phyloP scores from a whole-genome alignment of 2,113 vertebrate genomes.

The Nyctereutes procyonoides region DNA sequence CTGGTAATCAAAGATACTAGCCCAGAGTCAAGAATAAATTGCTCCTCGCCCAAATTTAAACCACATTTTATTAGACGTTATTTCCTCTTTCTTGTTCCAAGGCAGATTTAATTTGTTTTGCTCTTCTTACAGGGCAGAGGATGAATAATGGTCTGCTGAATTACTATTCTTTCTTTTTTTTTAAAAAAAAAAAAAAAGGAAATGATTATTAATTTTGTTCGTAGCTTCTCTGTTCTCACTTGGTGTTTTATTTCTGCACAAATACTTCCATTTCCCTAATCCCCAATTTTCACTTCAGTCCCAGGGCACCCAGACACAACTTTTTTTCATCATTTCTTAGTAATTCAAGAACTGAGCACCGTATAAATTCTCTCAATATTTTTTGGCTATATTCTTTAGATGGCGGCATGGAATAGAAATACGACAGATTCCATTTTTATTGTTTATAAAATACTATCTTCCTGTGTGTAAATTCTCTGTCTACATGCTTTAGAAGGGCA shows the following conservation, averaged over 20 bases:
- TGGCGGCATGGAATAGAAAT: not conserved
- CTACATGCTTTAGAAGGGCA: fast-evolving
- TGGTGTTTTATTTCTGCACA: not conserved
- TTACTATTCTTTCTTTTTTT: not conserved
- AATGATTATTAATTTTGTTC: not conserved
- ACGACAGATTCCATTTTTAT: not conserved
- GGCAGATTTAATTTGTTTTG: not conserved
- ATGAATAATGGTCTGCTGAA: not conserved
- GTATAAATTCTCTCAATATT: not conserved
- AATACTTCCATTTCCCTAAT: not conserved
- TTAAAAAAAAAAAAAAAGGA: too few relatives aligned
- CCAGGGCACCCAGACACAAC: not conserved
- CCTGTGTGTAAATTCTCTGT: fast-evolving
- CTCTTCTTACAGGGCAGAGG: fast-evolving
- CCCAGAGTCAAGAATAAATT: not conserved
- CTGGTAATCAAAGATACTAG: not conserved
- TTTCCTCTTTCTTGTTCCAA: not conserved
- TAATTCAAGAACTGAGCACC: not conserved
- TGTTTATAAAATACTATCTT: not conserved
- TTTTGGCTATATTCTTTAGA: not conserved
- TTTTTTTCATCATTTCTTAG: not conserved
- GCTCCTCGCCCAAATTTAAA: not conserved
- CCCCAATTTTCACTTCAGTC: not conserved
- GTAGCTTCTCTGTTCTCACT: not conserved
- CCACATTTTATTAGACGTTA: not conserved